Evolutionary conservation across 1,140 invertebrate species (phyloP).

Genomic region (Lordiphosa mommai): DNA sequence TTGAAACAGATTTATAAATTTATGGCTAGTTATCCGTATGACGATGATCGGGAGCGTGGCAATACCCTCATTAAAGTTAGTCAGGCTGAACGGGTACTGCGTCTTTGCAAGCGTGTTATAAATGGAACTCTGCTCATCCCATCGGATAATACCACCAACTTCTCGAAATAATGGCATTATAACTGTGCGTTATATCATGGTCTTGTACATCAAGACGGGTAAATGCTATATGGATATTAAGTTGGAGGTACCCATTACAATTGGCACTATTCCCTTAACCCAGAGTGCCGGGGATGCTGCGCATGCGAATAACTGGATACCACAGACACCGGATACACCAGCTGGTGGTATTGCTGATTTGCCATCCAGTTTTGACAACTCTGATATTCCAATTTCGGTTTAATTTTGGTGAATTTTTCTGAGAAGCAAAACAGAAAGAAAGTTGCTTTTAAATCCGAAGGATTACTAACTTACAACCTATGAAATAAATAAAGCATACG

Average conservation of each 20-base stretch:
- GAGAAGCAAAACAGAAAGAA: too few species aligned
- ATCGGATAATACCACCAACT: constrained; percentile 47
- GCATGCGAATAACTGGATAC: too few species aligned
- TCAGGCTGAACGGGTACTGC: constrained; percentile 33
- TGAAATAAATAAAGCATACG: too few species aligned
- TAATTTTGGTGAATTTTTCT: too few species aligned
- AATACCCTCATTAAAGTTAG: constrained; percentile 16
- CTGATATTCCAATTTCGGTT: too few species aligned
- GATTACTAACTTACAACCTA: too few species aligned
- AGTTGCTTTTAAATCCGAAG: too few species aligned
- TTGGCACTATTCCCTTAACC: constrained; percentile 60
- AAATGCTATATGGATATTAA: constrained; percentile 40
- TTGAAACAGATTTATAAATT: constrained; percentile 44
- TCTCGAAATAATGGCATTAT: constrained; percentile 77
- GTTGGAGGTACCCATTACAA: constrained; percentile 46
- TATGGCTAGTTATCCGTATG: constrained; percentile 39
- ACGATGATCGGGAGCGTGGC: constrained; percentile 11
- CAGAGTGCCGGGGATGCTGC: constrained; percentile 49
- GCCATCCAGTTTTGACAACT: too few species aligned
- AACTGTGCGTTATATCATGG: constrained; percentile 31
- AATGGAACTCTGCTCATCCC: constrained; percentile 49
- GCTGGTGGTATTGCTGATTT: too few species aligned
- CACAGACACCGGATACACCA: constrained; percentile 59
- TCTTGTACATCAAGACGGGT: constrained; percentile 42
- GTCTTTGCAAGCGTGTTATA: constrained; percentile 52